Conservation (phyloP, 2,797 vertebrate species). For the Sebastes aleutianus region DNA sequence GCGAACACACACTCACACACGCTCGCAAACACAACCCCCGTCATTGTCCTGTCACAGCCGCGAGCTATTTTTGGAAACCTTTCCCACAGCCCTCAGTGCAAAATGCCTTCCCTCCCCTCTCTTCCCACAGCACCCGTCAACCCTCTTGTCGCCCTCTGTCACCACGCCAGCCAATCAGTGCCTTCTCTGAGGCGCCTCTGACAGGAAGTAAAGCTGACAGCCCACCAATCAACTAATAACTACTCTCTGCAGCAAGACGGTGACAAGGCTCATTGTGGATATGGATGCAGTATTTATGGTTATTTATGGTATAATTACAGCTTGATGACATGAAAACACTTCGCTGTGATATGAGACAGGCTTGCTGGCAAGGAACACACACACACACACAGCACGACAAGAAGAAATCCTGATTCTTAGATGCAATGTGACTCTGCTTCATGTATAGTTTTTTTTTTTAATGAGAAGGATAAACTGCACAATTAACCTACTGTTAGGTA, state of each 20-base stretch:
- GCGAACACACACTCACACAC: constrained; percentile 27
- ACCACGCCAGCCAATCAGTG: constrained; percentile 66
- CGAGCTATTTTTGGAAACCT: constrained; percentile 73
- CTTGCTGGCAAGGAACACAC: constrained; percentile 8
- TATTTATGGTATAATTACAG: constrained; percentile 67
- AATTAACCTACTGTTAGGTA: background rate
- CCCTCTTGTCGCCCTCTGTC: constrained; percentile 63
- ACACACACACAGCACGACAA: background rate
- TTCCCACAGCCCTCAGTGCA: constrained; percentile 54
- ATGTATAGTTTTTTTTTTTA: background rate
- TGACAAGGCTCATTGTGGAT: constrained; percentile 51
- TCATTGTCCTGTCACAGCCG: constrained; percentile 76
- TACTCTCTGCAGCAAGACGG: constrained; percentile 44
- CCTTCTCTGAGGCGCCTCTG: constrained; percentile 11
- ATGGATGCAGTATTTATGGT: constrained; percentile 63
- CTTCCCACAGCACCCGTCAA: constrained; percentile 63
- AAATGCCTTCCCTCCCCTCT: constrained; percentile 55
- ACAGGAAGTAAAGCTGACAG: constrained; percentile 72
- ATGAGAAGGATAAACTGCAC: background rate
- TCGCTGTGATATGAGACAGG: constrained; percentile 37
- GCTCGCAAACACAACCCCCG: constrained; percentile 35
- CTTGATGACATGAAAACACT: constrained; percentile 59
- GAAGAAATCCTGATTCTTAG: background rate
- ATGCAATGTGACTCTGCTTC: background rate
- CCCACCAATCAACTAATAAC: constrained; percentile 76